Base-by-base conservation (phyloP, 2,113 vertebrate genomes). In the Leucopsar rothschildi region DNA sequence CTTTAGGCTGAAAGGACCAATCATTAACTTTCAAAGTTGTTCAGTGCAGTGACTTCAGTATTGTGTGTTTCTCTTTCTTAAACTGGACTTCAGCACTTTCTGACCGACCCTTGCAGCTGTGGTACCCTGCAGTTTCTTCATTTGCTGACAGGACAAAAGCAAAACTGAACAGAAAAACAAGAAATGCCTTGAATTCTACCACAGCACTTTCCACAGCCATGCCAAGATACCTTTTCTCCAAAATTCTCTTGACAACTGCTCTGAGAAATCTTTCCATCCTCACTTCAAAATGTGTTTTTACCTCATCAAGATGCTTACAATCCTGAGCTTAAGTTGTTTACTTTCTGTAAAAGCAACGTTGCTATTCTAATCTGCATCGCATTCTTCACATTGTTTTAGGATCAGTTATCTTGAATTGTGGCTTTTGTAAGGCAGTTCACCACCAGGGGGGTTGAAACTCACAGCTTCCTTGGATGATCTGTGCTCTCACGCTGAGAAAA, bases 331-430 rank as follows among this genome's bases (percentile, higher is more conserved):
- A 37, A 42, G 24, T 35, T 92, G 52, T 77, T 96, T 93, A 85
- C 61, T 56, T 82, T 84, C 88, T 45, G 11, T 60, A 79, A 82
- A 94, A 85, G 81, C 27, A 92, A 82, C 91, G 69, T 5, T 27
- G 82, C 57, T 57, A 63, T 71, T 90, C 95, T 83, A 94, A 95
- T 96, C 94, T 94, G 63, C 79, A 79, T 27, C 0, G 6, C 82
- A 93, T 88, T 66, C 78, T 68, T 95, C 42, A 39, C 90, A 97
- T 96, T 94, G 90, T 94, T 97, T 97, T 94, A 94, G 95, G 93
- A 93, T 97, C 95, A 97, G 93, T 84, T 96, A 96, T 94, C 92
- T 73, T 73, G 44, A 96, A 94, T 49, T 90, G 91, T 72, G 55
- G 37, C 50, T 90, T 92, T 81, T 87, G 65, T 60, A 93, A 96